Evolutionary conservation across 2,888 invertebrate species (phyloP).

Genomic region (Sarcophaga variegata): DNA sequence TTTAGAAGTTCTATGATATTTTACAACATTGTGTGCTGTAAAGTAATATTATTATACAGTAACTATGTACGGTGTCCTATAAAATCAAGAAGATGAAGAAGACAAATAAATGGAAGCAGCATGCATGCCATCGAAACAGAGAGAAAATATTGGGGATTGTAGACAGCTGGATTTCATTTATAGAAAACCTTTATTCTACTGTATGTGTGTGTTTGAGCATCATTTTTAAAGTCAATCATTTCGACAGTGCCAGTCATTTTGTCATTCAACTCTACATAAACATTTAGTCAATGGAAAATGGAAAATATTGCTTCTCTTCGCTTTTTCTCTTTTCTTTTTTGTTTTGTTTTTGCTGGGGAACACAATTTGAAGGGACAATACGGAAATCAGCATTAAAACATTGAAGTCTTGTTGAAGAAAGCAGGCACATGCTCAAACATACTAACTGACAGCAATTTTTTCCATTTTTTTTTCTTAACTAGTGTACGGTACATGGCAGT

Average conservation of each 20-base stretch:
- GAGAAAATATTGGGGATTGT: background rate
- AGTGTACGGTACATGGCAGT: background rate
- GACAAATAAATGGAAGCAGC: background rate
- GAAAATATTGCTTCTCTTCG: background rate
- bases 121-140: background rate
- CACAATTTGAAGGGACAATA: background rate
- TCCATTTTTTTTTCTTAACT: too few species aligned
- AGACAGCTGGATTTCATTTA: background rate
- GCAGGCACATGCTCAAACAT: conserved; percentile 1
- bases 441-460: background rate
- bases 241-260: conserved; percentile 50
- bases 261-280: conserved; percentile 51
- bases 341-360: background rate
- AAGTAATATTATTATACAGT: too few species aligned
- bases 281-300: conserved; percentile 26
- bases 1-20: too few species aligned
- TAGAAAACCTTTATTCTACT: background rate
- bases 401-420: background rate
- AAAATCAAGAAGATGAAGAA: too few species aligned
- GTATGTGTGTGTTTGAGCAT: background rate
- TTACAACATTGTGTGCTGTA: too few species aligned
- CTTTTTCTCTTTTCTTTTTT: background rate
- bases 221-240: conserved; percentile 37
- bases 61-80: too few species aligned
- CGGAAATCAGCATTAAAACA: too few species aligned